A percentile compares a stretch with the other conserved stretches of the same genome.
phyloP scores from a whole-genome alignment of 1,140 invertebrate genomes.

The Zaprionus capensis region DNA sequence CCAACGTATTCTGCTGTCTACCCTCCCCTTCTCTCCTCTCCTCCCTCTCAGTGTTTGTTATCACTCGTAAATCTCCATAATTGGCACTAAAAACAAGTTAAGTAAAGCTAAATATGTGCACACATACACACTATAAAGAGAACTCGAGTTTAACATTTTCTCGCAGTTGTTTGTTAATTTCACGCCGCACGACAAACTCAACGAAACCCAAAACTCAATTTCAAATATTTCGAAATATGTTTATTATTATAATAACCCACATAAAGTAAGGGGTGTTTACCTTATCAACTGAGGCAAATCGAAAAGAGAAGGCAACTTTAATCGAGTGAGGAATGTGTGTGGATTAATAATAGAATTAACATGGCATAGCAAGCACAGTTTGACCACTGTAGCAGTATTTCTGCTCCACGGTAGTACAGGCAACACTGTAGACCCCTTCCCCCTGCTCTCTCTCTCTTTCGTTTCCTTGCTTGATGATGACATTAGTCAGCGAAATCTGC shows the following conservation, averaged over 20 bases:
- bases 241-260: constrained; percentile 15
- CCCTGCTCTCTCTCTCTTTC: not conserved
- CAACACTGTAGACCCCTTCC: too few relatives aligned
- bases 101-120: constrained; percentile 43
- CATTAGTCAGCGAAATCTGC: constrained; percentile 36
- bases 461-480: constrained; percentile 5
- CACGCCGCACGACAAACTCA: constrained; percentile 30
- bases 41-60: constrained; percentile 13
- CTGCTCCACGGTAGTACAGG: not conserved
- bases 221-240: constrained; percentile 26
- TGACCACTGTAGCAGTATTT: not conserved
- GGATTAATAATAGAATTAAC: not conserved
- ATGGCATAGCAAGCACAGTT: not conserved
- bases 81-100: constrained; percentile 48
- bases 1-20: not conserved
- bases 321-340: not conserved
- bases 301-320: not conserved
- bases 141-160: constrained; percentile 22
- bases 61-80: constrained; percentile 49
- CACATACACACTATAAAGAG: constrained; percentile 33
- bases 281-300: not conserved
- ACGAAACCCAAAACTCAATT: not conserved
- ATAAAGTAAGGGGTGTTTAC: not conserved
- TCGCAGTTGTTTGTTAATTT: constrained; percentile 54
- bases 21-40: not conserved